Evolutionary conservation across 2,797 vertebrate species (phyloP).

Genomic region (Chiroxiphia lanceolata): DNA sequence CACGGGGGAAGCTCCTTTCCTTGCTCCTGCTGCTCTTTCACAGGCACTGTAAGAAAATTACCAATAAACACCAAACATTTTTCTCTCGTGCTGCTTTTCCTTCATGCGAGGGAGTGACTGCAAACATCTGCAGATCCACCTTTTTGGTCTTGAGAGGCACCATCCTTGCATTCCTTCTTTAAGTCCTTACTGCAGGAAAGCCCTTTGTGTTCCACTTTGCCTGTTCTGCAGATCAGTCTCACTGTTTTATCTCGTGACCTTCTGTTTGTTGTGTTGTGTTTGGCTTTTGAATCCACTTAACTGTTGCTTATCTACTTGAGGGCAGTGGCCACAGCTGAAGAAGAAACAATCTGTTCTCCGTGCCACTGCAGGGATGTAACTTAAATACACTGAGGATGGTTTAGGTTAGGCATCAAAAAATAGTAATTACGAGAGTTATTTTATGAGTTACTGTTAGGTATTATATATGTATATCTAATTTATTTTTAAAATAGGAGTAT

Average conservation of each 20-base stretch:
- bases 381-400: accelerated
- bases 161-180: neutral
- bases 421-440: neutral
- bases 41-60: neutral
- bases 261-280: neutral
- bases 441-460: neutral
- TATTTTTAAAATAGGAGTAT: neutral
- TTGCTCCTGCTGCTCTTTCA: neutral
- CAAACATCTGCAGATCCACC: neutral
- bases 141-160: neutral
- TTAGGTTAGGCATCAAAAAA: neutral
- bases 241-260: neutral
- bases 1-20: neutral
- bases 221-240: neutral
- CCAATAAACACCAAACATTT: neutral
- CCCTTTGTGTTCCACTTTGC: accelerated
- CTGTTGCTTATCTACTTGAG: neutral
- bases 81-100: neutral
- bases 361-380: neutral
- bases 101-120: neutral
- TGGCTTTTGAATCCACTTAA: slow-evolving; percentile 32
- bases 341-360: neutral
- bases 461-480: neutral
- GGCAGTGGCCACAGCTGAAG: neutral
- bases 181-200: neutral